Evolutionary conservation across 1,140 invertebrate species (phyloP).

Genomic region (Scaptodrosophila lebanonensis): DNA sequence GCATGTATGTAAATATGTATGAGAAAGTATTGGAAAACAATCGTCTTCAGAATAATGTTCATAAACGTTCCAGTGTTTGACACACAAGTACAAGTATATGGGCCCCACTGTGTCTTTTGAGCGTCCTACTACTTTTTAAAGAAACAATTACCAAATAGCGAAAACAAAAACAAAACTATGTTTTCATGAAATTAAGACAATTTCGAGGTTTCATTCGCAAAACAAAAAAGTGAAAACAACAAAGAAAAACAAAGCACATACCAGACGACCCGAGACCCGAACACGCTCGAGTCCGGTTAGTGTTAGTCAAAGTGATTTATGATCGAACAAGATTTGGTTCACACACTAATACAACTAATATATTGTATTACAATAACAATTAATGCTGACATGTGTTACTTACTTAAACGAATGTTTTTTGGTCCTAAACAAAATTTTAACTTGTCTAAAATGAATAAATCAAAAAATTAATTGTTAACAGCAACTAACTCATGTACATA

Average conservation of each 20-base stretch:
- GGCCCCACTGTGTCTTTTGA: too few relatives aligned
- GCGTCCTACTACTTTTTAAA: too few relatives aligned
- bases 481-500: slow-evolving; percentile 67
- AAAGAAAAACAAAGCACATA: slow-evolving; percentile 17
- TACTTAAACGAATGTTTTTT: slow-evolving; percentile 2
- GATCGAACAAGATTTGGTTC: slow-evolving; percentile 22
- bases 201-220: slow-evolving; percentile 71
- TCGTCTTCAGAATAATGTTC: too few relatives aligned
- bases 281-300: too few relatives aligned
- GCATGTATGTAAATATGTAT: too few relatives aligned
- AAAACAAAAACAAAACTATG: slow-evolving; percentile 37
- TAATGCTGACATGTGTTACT: not conserved
- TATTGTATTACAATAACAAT: too few relatives aligned
- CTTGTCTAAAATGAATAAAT: slow-evolving; percentile 27
- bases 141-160: slow-evolving; percentile 30
- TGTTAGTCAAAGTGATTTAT: slow-evolving; percentile 38
- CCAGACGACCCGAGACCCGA: too few relatives aligned
- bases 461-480: slow-evolving; percentile 58
- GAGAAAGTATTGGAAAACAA: too few relatives aligned
- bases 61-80: too few relatives aligned
- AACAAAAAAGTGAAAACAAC: slow-evolving; percentile 25
- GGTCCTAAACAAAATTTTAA: slow-evolving; percentile 21
- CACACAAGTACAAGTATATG: too few relatives aligned
- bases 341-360: slow-evolving; percentile 2
- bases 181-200: slow-evolving; percentile 73